Evolutionary conservation across 1,140 invertebrate genomes (phyloP), one percentile per base, ranked within the genome.

Genomic region (Apolygus lucorum): DNA sequence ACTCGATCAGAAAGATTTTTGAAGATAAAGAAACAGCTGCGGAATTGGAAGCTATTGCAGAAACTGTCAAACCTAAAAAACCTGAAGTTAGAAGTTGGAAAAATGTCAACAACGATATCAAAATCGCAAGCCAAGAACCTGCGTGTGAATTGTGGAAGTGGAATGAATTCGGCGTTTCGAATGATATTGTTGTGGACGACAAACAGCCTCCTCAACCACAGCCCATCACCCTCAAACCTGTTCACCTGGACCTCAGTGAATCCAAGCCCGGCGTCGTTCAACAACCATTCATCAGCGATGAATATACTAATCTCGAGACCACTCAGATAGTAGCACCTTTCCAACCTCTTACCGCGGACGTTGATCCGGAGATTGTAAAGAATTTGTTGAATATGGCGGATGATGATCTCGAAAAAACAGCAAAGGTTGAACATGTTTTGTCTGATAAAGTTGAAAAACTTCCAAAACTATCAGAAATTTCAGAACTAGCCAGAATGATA

Each of bases 11-110:
- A 21, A 75, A 87, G 78, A 86, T 90, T 69, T 91, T 91, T 77
- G 88, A 91, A 79, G 87, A 87, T 27, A 90, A 90, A 75, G 88
- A 90, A 75, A 83, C 79, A 67, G 81, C 84, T 24, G 87, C 88
- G 52, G 77, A 81, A 70, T 71, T 72, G 42, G 66, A 68, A 21
- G 67, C 28, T 76, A 73, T 75, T 77, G 78, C 78, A 78, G 80
- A 78, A 77, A 70, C 69, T 78, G 76, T 70, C 29, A 63, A 63
- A 27, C 17, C 21, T 25, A 22, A 28, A 28, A 69, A 69, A 63
- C 8, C 34, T 49, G 49, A 29, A 71, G 42, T 49, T 29, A 52
- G 68, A 70, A 63, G 27, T 78, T 80, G 28, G 81, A 82, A 71
- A 24, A 71, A 82, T 52, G 79, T 82, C 42, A 79, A 80, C 64